Percentiles rank a stretch among this genome's conserved stretches.
These are phyloP conservation scores for Psococerastis gibbosa DNA, from an alignment of 2,888 invertebrate species.

Conservation along the genomic window DNA sequence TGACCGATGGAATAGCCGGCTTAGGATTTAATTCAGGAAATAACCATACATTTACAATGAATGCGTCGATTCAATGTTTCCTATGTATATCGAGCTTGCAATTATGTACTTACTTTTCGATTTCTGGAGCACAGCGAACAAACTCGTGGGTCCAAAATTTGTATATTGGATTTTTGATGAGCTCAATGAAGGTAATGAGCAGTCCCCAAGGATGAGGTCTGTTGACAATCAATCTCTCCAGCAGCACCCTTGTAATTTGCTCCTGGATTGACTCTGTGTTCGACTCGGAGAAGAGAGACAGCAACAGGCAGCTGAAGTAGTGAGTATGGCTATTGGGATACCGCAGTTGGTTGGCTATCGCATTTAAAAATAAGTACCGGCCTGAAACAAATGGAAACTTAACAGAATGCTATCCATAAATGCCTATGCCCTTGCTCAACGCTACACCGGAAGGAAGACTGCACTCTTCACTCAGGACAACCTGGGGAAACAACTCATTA, in stretches of 20 bases:
- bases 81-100: too few species aligned
- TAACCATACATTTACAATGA: too few species aligned
- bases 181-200: slow-evolving; percentile 94
- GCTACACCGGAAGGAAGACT: too few species aligned
- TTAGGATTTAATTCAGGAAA: too few species aligned
- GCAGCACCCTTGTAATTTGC: slow-evolving; percentile 84
- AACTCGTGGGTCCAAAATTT: slow-evolving; percentile 99
- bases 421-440: too few species aligned
- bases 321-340: slow-evolving; percentile 99
- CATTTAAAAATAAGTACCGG: slow-evolving; percentile 91
- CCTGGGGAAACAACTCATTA: too few species aligned
- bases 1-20: too few species aligned
- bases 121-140: slow-evolving; percentile 98
- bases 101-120: slow-evolving; percentile 97
- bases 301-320: slow-evolving; percentile 94
- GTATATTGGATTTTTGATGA: slow-evolving; percentile 95
- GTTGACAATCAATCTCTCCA: slow-evolving; percentile 94
- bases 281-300: slow-evolving; percentile 94
- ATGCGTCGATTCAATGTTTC: too few species aligned
- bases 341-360: slow-evolving; percentile 94
- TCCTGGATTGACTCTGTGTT: slow-evolving; percentile 96
- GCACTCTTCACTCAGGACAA: too few species aligned
- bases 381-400: slow-evolving; percentile 18
- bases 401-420: too few species aligned
- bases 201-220: slow-evolving; percentile 99